Evolutionary conservation across 2,888 invertebrate species (phyloP).

Genomic region (Teinopalpus imperialis): DNA sequence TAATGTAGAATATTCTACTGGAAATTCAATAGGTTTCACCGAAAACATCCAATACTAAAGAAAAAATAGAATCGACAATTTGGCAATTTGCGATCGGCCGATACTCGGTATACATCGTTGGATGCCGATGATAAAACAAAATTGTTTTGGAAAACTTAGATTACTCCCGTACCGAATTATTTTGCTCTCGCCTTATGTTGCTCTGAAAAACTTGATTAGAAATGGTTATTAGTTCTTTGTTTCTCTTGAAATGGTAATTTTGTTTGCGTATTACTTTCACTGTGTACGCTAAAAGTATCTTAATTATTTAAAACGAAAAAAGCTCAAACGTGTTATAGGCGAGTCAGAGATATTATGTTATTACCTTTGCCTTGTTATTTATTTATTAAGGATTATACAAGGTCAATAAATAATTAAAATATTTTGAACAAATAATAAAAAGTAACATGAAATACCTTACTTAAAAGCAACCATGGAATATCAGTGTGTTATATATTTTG

Average conservation of each 20-base stretch:
- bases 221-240: constrained; percentile 17
- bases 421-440: too few relatives aligned
- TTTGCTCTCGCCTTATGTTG: neutral
- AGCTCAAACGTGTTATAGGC: too few relatives aligned
- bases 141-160: constrained; percentile 22
- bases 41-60: too few relatives aligned
- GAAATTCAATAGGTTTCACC: neutral
- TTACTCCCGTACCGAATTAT: constrained; percentile 7
- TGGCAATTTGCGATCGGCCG: constrained; percentile 5
- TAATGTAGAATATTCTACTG: too few relatives aligned
- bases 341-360: too few relatives aligned
- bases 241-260: constrained; percentile 4
- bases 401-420: too few relatives aligned
- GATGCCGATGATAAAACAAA: constrained; percentile 16
- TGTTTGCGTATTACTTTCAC: constrained; percentile 8
- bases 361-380: neutral
- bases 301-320: too few relatives aligned
- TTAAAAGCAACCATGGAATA: too few relatives aligned
- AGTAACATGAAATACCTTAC: too few relatives aligned
- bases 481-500: too few relatives aligned
- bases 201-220: constrained; percentile 21
- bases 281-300: neutral
- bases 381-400: too few relatives aligned
- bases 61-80: constrained; percentile 3
- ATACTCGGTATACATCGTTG: constrained; percentile 6